phyloP scores from a whole-genome alignment of 2,113 vertebrate genomes.

The Promerops cafer region DNA sequence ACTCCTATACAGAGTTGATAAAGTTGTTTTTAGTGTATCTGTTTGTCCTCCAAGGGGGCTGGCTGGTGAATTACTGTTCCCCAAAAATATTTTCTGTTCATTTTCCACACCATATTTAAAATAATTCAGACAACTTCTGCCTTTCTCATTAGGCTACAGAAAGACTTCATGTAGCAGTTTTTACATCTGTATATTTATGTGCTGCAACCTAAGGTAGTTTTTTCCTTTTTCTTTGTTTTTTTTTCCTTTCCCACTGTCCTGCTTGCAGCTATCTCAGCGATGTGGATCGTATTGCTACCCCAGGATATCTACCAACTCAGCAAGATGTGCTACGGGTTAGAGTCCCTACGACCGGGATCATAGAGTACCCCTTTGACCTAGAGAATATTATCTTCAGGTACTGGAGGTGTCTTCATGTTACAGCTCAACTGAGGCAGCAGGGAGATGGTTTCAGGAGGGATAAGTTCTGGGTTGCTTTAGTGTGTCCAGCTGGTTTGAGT shows the following conservation, averaged over 20 bases:
- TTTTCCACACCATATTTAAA: background rate
- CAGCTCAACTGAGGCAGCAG: background rate
- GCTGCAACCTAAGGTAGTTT: background rate
- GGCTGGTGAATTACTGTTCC: background rate
- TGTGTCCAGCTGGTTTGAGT: conserved; percentile 17
- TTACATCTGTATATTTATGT: background rate
- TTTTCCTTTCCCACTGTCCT: background rate
- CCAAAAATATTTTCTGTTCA: background rate
- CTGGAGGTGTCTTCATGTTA: conserved; percentile 22
- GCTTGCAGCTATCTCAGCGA: conserved; percentile 85
- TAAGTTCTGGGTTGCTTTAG: background rate
- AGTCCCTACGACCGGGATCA: conserved; percentile 92
- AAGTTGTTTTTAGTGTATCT: background rate
- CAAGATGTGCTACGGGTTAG: conserved; percentile 92
- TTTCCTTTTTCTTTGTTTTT: background rate
- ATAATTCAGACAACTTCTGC: background rate
- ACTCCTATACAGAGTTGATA: background rate
- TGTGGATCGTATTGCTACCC: conserved; percentile 84
- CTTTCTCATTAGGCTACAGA: background rate
- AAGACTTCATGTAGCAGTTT: background rate
- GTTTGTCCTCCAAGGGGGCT: background rate
- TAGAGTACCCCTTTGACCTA: conserved; percentile 94
- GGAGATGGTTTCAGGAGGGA: background rate
- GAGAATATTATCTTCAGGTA: conserved; percentile 97
- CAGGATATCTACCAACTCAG: conserved; percentile 86